These are phyloP conservation scores for Drosophila meridionalis DNA, from an alignment of 2,888 invertebrate genomes.

Conservation along the genomic window DNA sequence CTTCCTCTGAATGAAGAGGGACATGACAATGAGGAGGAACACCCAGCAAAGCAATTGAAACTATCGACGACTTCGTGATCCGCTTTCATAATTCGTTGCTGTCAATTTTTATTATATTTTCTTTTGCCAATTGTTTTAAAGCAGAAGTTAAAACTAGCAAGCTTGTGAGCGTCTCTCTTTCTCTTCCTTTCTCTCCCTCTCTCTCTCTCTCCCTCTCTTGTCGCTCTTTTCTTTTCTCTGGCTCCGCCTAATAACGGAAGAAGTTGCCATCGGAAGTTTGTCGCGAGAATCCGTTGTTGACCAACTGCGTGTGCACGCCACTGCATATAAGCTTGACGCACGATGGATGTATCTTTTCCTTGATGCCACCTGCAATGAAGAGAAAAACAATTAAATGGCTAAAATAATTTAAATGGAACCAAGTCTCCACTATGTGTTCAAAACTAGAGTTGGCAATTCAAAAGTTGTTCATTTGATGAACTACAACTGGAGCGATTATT, in stretches of 20 bases:
- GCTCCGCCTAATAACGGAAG: slow-evolving; percentile 87
- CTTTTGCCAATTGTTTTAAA: slow-evolving; percentile 26
- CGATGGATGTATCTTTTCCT: slow-evolving; percentile 88
- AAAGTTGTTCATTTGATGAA: background rate
- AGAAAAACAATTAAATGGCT: background rate
- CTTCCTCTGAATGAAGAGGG: background rate
- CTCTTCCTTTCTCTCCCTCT: background rate
- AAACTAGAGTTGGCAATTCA: background rate
- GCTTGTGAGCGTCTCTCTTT: background rate
- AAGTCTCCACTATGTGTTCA: background rate
- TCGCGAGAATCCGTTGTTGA: slow-evolving; percentile 92
- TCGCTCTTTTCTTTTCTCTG: no score
- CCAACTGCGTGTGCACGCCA: slow-evolving; percentile 92
- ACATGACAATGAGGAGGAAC: slow-evolving; percentile 21
- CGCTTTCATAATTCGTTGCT: slow-evolving; percentile 22
- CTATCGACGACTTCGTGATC: slow-evolving; percentile 62
- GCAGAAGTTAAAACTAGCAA: background rate
- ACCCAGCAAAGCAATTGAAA: slow-evolving; percentile 68
- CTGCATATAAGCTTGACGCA: slow-evolving; percentile 92
- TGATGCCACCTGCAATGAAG: slow-evolving; percentile 86
- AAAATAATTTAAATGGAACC: no score
- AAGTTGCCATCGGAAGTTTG: slow-evolving; percentile 91
- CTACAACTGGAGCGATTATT: background rate
- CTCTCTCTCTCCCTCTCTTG: background rate
- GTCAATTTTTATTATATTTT: slow-evolving; percentile 46